Evolutionary conservation across 2,888 invertebrate species (phyloP), one percentile per base, ranked within the genome.

Genomic region (Nephrotoma appendiculata): DNA sequence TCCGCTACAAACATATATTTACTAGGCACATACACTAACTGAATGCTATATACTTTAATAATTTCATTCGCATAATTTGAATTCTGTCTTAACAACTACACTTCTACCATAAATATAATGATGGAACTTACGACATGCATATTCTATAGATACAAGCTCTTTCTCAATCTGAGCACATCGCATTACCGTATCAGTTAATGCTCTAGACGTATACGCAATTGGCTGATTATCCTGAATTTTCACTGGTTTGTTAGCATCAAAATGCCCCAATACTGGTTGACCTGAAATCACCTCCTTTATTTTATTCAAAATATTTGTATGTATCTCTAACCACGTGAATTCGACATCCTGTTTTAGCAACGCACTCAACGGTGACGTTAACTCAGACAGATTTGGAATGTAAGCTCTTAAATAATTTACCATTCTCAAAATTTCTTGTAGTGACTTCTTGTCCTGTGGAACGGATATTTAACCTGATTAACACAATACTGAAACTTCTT

Each of bases 341-440:
- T 57, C n/a, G 9, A 57, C 57, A 57, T 57, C 3, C 57, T 3
- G 1, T 57, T 57, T 57, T 15, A 3, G 1, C 19, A 57, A 57
- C 57, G n/a, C 57, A n/a, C 57, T 57, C n/a, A 1, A 19, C 6
- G 6, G 12, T 44, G 44, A 44, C 9, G 44, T 11, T 88, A n/a
- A n/a, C n/a, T n/a, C n/a, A 87, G 88, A 87, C 71, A 89, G 83
- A 86, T 87, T 88, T 15, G 88, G 86, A 86, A 19, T 19, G 19
- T 19, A 19, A 19, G 19, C 19, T 19, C 19, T 19, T 19, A 19
- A 19, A 19, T 19, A 19, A 19, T 19, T 19, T 19, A 19, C 19
- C 86, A 87, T 87, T 1, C 87, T 87, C 6, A 88, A 52, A 85
- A 87, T 88, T 52, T 86, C 43, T 83, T 87, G 87, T n/a, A 87